Percentiles rank a stretch among this genome's conserved stretches.
Evolutionary conservation across 2,113 vertebrate genomes (phyloP).

Genomic region (Morphnarchus princeps): DNA sequence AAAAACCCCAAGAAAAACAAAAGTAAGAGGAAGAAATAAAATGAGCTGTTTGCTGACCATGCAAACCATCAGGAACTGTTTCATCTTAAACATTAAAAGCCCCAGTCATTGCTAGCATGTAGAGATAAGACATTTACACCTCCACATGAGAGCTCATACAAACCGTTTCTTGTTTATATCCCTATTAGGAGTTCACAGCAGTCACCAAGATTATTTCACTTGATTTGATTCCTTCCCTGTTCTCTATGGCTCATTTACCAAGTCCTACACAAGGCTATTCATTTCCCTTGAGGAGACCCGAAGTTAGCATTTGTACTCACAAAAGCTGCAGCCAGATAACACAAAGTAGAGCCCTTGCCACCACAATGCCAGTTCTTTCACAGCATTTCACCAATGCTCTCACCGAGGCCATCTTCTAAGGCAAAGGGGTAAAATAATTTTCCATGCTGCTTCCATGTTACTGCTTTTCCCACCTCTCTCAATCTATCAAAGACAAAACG

Average conservation of each 20-base stretch:
- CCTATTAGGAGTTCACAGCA: conserved; percentile 61
- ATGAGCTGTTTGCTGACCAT: background rate
- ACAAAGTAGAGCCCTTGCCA: background rate
- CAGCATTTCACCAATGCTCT: background rate
- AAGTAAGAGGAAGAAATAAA: conserved; percentile 25
- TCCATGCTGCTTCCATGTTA: background rate
- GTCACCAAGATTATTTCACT: conserved; percentile 61
- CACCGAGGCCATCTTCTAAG: background rate
- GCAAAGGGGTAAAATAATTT: background rate
- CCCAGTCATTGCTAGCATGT: background rate
- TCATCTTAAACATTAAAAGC: conserved; percentile 15
- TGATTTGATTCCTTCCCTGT: conserved; percentile 47
- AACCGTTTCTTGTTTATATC: conserved; percentile 55
- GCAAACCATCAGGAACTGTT: conserved; percentile 35
- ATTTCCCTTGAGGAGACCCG: background rate
- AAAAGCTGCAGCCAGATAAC: conserved; percentile 15
- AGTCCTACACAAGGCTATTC: conserved; percentile 15
- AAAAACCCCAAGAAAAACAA: background rate
- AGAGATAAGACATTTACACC: conserved; percentile 46
- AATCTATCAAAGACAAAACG: background rate
- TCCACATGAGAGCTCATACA: conserved; percentile 18
- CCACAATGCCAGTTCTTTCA: background rate
- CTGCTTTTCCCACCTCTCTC: conserved; percentile 7
- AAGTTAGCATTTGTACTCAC: background rate
- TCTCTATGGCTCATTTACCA: conserved; percentile 61